phyloP scores from a whole-genome alignment of 2,113 vertebrate genomes.

The Dermatemys mawii region DNA sequence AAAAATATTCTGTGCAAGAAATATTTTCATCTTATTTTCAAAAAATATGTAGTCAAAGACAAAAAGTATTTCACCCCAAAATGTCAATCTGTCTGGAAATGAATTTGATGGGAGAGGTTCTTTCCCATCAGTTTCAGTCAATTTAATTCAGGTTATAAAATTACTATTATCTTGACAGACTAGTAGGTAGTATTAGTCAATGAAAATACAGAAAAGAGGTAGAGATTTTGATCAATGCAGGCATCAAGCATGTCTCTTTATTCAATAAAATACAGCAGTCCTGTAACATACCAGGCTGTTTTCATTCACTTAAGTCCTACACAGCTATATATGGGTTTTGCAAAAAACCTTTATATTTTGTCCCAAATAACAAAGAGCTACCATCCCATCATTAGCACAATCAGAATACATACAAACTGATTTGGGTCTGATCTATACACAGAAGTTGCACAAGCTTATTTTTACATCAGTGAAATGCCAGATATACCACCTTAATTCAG shows the following conservation, averaged over 20 bases:
- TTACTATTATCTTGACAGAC: not conserved
- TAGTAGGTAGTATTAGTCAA: not conserved
- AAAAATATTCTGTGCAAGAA: not conserved
- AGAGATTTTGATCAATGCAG: not conserved
- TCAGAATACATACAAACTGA: not conserved
- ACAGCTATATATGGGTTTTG: not conserved
- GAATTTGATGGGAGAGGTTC: not conserved
- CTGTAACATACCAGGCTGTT: not conserved
- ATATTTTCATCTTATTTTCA: not conserved
- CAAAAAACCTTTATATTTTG: not conserved
- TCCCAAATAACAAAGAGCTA: not conserved
- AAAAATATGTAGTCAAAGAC: not conserved
- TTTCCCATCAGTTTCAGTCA: not conserved
- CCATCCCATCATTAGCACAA: not conserved
- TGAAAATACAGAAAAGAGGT: not conserved
- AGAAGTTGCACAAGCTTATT: not conserved
- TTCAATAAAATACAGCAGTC: not conserved
- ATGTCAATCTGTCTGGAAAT: slow-evolving; percentile 1
- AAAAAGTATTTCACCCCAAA: not conserved
- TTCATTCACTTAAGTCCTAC: not conserved
- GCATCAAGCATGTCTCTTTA: not conserved
- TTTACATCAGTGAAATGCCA: too few species aligned
- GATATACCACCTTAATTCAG: too few species aligned
- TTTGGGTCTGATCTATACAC: not conserved
- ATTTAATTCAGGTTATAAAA: not conserved